These are phyloP conservation scores for Parotocinclus haroldoi DNA, from an alignment of 2,797 vertebrate genomes.

Conservation along the genomic window DNA sequence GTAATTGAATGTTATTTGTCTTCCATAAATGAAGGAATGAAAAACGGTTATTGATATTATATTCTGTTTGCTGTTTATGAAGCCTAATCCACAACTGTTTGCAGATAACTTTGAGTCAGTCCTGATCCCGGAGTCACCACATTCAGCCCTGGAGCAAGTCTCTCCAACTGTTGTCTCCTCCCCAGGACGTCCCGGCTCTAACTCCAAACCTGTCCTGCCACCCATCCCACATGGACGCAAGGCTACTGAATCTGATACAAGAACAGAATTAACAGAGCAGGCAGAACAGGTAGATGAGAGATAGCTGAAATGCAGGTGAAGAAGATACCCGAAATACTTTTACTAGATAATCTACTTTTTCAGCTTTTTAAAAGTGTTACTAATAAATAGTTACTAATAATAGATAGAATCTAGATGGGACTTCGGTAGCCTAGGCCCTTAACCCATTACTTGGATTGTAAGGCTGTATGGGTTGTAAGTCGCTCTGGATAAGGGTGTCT, in stretches of 20 bases:
- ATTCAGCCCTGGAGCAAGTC: constrained; percentile 20
- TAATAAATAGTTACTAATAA: too few relatives aligned
- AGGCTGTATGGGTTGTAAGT: too few relatives aligned
- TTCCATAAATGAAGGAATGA: too few relatives aligned
- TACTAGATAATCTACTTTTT: not conserved
- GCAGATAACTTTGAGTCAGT: constrained; percentile 39
- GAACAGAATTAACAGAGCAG: not conserved
- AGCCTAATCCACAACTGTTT: not conserved
- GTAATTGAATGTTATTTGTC: too few relatives aligned
- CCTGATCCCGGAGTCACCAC: constrained; percentile 44
- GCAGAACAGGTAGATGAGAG: constrained; percentile 15
- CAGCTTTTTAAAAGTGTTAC: too few relatives aligned
- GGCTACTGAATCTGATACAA: constrained; percentile 42
- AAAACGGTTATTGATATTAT: too few relatives aligned
- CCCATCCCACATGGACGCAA: constrained; percentile 76
- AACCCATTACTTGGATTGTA: too few relatives aligned
- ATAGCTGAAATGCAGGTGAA: not conserved
- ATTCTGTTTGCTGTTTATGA: not conserved
- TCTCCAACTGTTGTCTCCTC: constrained; percentile 39
- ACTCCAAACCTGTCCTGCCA: constrained; percentile 75
- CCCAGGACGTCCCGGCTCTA: constrained; percentile 62
- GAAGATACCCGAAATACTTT: not conserved
- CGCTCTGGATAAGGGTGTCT: too few relatives aligned
- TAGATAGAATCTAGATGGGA: too few relatives aligned
- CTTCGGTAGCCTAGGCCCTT: too few relatives aligned